Evolutionary conservation across 2,888 invertebrate genomes (phyloP), one percentile per base, ranked within the genome.

Genomic region (Lampropteryx suffumata): DNA sequence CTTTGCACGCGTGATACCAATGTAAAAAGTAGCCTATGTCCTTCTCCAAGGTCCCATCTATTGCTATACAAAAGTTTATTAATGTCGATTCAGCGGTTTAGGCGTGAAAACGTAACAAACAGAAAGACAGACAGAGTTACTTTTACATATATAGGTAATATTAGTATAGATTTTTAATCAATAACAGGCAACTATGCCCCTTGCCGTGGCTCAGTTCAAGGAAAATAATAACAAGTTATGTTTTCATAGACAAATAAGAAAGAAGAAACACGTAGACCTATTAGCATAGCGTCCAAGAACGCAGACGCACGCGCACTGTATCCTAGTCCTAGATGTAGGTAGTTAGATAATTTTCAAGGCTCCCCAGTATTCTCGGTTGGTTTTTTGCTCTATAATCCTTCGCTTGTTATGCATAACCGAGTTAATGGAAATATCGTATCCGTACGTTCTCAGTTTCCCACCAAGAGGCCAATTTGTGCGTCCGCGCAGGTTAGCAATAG

Each of bases 401-500:
- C 56, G 66, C 69, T 75, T 67, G 75, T 78, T 78, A 79, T 79
- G 77, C 73, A 76, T 73, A 76, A 71, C 71, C 45, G 62, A 69
- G 67, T 66, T 71, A 76, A 74, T 79, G 76, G 73, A 76, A 77
- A 75, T 68, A 72, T 76, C 72, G 73, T 78, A 77, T 80, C 74
- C 76, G 73, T 71, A 71, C 67, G 61, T 68, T 67, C 71, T 66
- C 62, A 67, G 76, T 75, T 82, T 75, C 73, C 75, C 71, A 76
- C 76, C 83, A 7, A 82, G 72, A 76, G 74, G 82, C 82, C 88
- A 88, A 88, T 88, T 89, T 88, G 86, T 82, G 84, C 80, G 85
- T 82, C 79, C 73, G 78, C 73, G 71, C 74, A 71, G 72, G 44
- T 54, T 49, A 33, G 24, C 21, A 29, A 14, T 52, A 62, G 62